Base-by-base conservation (phyloP, 2,797 vertebrate genomes). In the Hyperoplus lanceolatus region DNA sequence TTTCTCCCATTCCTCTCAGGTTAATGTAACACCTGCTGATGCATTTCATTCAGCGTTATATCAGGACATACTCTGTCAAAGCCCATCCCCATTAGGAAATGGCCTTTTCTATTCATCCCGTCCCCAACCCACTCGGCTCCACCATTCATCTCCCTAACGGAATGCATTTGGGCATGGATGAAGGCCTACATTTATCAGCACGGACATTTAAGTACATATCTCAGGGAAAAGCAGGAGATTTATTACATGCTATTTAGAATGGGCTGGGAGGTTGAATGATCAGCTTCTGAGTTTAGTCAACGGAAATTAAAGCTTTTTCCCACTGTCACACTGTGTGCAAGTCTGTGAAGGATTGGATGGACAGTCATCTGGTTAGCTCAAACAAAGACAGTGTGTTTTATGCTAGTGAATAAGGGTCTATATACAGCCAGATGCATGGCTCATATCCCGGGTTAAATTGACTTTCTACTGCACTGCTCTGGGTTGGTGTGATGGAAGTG, bases 21-120 rank as follows among this genome's bases (percentile, higher is more conserved):
- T 91, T 91, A 93, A 93, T 93, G 87, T 87, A 91, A 92, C 89
- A 88, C 90, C 84, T 91, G 84, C 73, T 82, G 90, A 92, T 89
- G 92, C 88, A 90, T 93, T 93, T 93, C 92, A 92, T 92, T 94
- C 89, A 94, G 87, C 73, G 79, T 90, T 89, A 89, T 87, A 85
- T 80, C 68, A 82, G 72, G 79, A 93, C 82, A 91, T 75, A 86
- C 89, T 93, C 91, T 56, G 87, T 94, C 92, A 94, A 88, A 90
- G 29, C 83, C 88, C 83, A 88, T 91, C 89, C 91, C 88, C 89
- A 88, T 88, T 87, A 89, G 77, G 89, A 90, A 94, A 93, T 91
- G 86, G 83, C 76, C 69, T 82, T 82, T 87, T 82, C 85, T 84
- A 53, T 80, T 54, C 71, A 69, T 66, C 15, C 62, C 45, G 36